A percentile compares a stretch with the other conserved stretches of the same genome.
Evolutionary conservation across 2,797 vertebrate genomes (phyloP).

Genomic region (Pantherophis vulpinus): DNA sequence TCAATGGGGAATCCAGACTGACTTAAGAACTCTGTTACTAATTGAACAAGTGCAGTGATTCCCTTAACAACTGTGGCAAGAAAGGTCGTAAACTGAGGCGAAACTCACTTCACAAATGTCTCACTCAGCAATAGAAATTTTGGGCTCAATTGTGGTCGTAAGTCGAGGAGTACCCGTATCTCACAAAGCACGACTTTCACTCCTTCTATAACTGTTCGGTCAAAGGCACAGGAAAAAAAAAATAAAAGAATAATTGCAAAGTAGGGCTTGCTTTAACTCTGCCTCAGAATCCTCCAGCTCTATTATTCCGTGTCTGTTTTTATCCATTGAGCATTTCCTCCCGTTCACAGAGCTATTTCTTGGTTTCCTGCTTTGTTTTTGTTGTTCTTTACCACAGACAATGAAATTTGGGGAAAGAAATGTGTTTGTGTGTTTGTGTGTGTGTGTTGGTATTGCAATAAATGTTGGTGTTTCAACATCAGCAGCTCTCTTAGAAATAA

Average conservation of each 20-base stretch:
- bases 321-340: not conserved
- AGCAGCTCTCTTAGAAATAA: not conserved
- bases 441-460: not conserved
- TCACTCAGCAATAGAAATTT: not conserved
- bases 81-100: no score
- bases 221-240: not conserved
- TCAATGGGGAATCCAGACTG: no score
- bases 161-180: not conserved
- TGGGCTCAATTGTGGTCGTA: no score
- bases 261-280: not conserved
- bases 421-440: not conserved
- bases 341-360: not conserved
- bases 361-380: not conserved
- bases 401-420: not conserved
- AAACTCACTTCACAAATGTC: no score
- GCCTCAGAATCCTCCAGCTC: no score
- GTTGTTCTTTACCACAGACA: not conserved
- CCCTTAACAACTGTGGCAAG: no score
- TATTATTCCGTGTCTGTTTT: not conserved
- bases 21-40: no score
- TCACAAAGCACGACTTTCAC: not conserved
- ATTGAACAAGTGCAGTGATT: no score
- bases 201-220: not conserved
- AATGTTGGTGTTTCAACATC: not conserved
- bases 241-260: not conserved